A percentile compares a stretch with the other conserved stretches of the same genome.
These are phyloP conservation scores for Aricia artaxerxes DNA, from an alignment of 2,888 invertebrate species.

Conservation along the genomic window DNA sequence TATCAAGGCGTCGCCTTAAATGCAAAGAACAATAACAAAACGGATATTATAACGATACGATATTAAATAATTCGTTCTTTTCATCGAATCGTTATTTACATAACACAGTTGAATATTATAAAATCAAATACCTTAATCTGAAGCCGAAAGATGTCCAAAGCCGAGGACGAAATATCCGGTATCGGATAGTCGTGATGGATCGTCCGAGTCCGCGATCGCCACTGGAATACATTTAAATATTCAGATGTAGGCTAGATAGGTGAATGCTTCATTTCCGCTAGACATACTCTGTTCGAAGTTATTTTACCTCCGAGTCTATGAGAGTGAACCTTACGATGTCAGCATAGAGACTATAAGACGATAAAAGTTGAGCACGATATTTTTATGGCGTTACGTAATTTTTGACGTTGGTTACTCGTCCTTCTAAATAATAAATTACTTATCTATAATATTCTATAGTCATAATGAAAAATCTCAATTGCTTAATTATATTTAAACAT, in stretches of 20 bases:
- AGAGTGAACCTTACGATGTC: not conserved
- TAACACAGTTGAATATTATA: not conserved
- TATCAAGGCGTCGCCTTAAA: too few species aligned
- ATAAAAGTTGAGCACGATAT: too few species aligned
- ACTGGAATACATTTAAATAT: slow-evolving; percentile 10
- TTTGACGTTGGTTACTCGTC: too few species aligned
- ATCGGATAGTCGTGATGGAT: not conserved
- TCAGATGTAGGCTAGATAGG: slow-evolving; percentile 7
- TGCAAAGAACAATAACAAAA: too few species aligned
- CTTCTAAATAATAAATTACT: too few species aligned
- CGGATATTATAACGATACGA: too few species aligned
- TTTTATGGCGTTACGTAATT: too few species aligned
- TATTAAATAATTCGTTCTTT: not conserved
- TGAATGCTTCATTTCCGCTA: slow-evolving; percentile 9
- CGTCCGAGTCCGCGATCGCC: not conserved
- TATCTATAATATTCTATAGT: too few species aligned
- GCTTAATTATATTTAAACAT: too few species aligned
- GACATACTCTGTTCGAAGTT: not conserved
- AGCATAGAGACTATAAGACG: not conserved
- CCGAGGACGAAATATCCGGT: not conserved
- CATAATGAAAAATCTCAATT: too few species aligned
- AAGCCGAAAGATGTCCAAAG: not conserved
- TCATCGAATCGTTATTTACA: not conserved
- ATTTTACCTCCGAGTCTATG: not conserved
- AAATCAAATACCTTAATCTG: not conserved